Percentiles rank a stretch among this genome's conserved stretches.
Evolutionary conservation across 2,113 vertebrate species (phyloP).

Genomic region (Pterophyllum scalare): DNA sequence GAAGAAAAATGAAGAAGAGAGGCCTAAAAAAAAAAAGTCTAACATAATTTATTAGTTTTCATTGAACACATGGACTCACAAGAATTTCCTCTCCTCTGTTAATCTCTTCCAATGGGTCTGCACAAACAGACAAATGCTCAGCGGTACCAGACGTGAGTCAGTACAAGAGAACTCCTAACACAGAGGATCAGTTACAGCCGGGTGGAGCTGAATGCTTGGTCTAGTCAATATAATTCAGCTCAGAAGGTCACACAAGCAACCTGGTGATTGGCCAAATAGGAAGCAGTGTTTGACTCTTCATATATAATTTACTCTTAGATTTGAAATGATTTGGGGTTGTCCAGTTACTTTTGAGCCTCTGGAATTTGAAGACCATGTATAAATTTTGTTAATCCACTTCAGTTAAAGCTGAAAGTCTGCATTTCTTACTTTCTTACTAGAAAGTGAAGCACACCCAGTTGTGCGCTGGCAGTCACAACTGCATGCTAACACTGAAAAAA

Average conservation of each 20-base stretch:
- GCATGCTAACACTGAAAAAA: background rate
- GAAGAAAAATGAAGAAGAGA: background rate
- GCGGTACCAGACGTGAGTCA: background rate
- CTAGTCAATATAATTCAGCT: background rate
- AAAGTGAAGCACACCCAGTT: background rate
- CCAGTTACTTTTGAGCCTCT: background rate
- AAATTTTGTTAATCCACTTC: too few relatives aligned
- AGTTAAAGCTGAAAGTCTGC: too few relatives aligned
- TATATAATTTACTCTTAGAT: background rate
- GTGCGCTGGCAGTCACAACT: background rate
- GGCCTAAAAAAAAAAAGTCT: background rate
- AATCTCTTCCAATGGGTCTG: background rate
- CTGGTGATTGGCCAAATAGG: background rate
- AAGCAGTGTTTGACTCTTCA: background rate
- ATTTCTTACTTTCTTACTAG: too few relatives aligned
- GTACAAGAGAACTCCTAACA: background rate
- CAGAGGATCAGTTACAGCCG: background rate
- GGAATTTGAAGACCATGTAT: too few relatives aligned
- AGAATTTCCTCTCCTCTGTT: background rate
- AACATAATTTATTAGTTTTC: constrained; percentile 22
- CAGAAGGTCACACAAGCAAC: background rate
- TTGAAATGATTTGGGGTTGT: background rate
- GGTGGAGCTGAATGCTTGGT: background rate
- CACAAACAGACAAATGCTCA: constrained; percentile 21
- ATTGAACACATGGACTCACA: constrained; percentile 12